Evolutionary conservation across 2,888 invertebrate species (phyloP), one percentile per base, ranked within the genome.

Genomic region (Euzophera pinguis): DNA sequence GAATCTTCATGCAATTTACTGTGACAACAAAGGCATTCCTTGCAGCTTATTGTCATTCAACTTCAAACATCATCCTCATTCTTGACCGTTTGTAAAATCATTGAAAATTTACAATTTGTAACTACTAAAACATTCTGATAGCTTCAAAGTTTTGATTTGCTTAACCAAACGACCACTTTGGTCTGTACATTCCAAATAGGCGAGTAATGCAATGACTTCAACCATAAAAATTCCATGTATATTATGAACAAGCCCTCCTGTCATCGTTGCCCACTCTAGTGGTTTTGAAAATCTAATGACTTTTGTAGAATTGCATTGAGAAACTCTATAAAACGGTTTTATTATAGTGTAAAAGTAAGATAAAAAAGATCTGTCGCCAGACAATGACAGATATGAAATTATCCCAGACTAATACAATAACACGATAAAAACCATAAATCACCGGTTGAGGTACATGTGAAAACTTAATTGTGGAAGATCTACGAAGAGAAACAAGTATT

Each of bases 1-100:
- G 9, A 8, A 45, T 32, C 13, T 16, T 14, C 14, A 45, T 13
- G 8, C 14, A 32, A 13, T 7, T 22, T 35, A 17, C 4, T 9
- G 14, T 14, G 9, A 10, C 39, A 52, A 52, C 47, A 52, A 52
- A 45, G 29, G 47, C 32, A 52, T 52, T 50, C 68, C 58, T 65
- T 55, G 50, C 49, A 57, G 61, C 45, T 22, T 22, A 22, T 32
- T 69, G 65, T 72, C 71, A 71, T 69, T 63, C 60, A 54, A 56
- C 55, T 57, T 61, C 65, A 60, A 64, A 62, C 62, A 65, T 61
- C 58, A 67, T 63, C 70, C 59, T 63, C 73, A 81, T 77, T 81
- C 83, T 84, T 85, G 86, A 82, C 84, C 79, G 74, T 80, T 81
- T 75, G 81, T 71, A 67, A 62, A 58, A 61, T 58, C 56, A 60